Conservation (phyloP, 1,140 invertebrate species). For the Drosophila bipectinata region DNA sequence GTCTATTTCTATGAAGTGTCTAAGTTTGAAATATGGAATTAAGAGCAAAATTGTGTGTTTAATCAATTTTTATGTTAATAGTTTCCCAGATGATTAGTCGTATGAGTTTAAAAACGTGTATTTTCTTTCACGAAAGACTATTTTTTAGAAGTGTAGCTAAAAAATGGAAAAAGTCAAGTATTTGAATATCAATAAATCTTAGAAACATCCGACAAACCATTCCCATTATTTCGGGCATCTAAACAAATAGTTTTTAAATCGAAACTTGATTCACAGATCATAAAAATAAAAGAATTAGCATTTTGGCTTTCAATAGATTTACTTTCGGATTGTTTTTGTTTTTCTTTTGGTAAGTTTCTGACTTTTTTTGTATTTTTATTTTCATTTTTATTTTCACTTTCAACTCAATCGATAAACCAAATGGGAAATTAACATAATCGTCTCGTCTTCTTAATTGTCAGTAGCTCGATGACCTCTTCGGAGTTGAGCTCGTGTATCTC, state of each 20-base stretch:
- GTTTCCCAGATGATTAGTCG: too few relatives aligned
- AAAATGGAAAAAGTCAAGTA: background rate
- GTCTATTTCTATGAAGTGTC: too few relatives aligned
- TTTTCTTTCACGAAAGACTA: too few relatives aligned
- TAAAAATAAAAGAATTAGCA: conserved; percentile 1
- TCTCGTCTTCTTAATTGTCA: too few relatives aligned
- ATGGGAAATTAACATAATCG: background rate
- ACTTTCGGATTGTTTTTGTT: background rate
- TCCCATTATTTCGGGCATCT: too few relatives aligned
- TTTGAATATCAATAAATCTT: background rate
- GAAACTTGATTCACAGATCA: background rate
- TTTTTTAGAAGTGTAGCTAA: background rate
- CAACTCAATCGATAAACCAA: background rate
- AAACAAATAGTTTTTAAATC: background rate
- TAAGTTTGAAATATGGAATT: too few relatives aligned
- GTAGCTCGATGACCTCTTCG: background rate
- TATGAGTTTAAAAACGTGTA: too few relatives aligned
- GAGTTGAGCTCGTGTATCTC: background rate
- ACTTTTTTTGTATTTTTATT: too few relatives aligned
- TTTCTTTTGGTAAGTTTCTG: too few relatives aligned
- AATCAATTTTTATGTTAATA: too few relatives aligned
- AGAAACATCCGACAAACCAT: too few relatives aligned
- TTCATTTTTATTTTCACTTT: background rate
- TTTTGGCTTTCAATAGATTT: background rate
- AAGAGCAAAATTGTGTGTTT: too few relatives aligned